Evolutionary conservation across 2,113 vertebrate genomes (phyloP), one percentile per base, ranked within the genome.

Genomic region (Pseudopodoces humilis): DNA sequence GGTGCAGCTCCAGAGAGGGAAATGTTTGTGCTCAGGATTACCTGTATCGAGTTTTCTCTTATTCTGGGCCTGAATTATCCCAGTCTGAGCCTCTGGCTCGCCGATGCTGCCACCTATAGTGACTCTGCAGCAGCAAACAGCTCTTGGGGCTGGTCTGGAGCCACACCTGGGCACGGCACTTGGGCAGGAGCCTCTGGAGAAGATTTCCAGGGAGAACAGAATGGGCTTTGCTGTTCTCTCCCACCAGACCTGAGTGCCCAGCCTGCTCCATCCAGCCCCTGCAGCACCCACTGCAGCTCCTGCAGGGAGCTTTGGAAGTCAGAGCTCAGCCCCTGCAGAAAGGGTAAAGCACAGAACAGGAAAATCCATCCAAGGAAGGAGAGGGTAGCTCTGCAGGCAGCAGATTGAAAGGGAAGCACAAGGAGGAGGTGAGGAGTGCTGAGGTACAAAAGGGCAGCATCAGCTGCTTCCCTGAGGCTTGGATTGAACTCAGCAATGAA

Each of bases 41-140:
- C 68, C 63, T 10, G 7, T 1, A 18, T 53, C 28, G 1, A 11
- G 0, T 81, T 43, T 82, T 49, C 50, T 28, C n/a, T 15, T 25
- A 49, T 49, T 78, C 53, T 16, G 60, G 21, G 9, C 7, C 60
- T 33, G 71, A 76, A 86, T 92, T 33, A 49, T n/a, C 82, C 30
- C 65, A 1, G 7, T 0, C 23, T 47, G 30, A 63, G 88, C 76
- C 65, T 91, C 89, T 35, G 69, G 81, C 92, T 97, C 94, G n/a
- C 37, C 95, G 62, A 97, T 95, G 88, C 96, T 97, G 97, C 97
- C 97, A 96, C 90, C 97, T 97, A 93, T 91, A 93, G 97, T 41
- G 27, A 11, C 78, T 90, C 9, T 1, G 68, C 72, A 24, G 92
- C 84, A 91, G 13, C 81, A 11, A 24, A 20, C 23, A 1, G 43